Evolutionary conservation across 2,113 vertebrate species (phyloP), one percentile per base, ranked within the genome.

Genomic region (Seriola quinqueradiata): DNA sequence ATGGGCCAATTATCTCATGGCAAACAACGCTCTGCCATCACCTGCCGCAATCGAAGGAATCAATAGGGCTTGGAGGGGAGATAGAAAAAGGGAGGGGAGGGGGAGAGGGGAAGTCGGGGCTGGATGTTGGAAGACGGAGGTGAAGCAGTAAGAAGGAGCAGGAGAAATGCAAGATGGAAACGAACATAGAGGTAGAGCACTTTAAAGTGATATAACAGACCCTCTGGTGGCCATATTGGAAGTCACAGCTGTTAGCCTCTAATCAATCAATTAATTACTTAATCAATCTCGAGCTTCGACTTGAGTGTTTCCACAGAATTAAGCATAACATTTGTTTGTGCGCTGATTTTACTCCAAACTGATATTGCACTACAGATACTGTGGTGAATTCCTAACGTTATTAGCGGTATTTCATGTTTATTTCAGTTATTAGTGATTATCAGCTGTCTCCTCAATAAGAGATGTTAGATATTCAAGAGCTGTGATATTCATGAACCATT

Each of bases 1-100:
- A 95, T 93, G 83, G 80, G 83, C 92, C 89, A 93, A 94, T 95
- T 93, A 95, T 93, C 91, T 88, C 88, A 89, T 74, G 69, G 92
- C 89, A 94, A 94, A 93, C 87, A 93, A 86, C 67, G 70, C 88
- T 83, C 80, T 68, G 81, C 84, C 80, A 85, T 93, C 83, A 78
- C 88, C 85, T 89, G 86, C 87, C 77, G 70, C 79, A 72, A 88
- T 93, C 90, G 58, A 92, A 94, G 79, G 36, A 89, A 95, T 95
- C 93, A 83, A 94, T 93, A 90, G 64, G 55, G 78, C 87, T 89
- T 13, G 44, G 69, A 72, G 80, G 36, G 25, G 60, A 87, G 72
- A 64, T 67, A 79, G 78, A 57, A 81, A 57, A 63, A 42, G 21
- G 13, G 9, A 36, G 63, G 66, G 55, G 19, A 3, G 16, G 19